Conservation (phyloP, 2,113 vertebrate genomes). For the Cromileptes altivelis region DNA sequence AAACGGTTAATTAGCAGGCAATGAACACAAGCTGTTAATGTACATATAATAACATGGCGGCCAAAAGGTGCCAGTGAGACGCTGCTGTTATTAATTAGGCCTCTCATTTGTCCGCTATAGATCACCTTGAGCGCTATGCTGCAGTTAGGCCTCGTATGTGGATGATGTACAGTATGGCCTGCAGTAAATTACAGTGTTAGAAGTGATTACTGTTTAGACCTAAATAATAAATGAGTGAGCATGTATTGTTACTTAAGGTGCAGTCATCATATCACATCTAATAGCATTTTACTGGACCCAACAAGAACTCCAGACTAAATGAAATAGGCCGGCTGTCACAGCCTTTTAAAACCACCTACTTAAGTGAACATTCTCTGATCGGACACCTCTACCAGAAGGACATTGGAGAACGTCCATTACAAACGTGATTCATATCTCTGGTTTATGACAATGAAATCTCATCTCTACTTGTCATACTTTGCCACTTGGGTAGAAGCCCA, state of each 20-base stretch:
- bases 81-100: slow-evolving; percentile 71
- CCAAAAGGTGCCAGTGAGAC: slow-evolving; percentile 54
- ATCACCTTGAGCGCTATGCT: slow-evolving; percentile 73
- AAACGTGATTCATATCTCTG: too few relatives aligned
- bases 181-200: slow-evolving; percentile 38
- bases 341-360: too few relatives aligned
- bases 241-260: slow-evolving; percentile 12
- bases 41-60: slow-evolving; percentile 75
- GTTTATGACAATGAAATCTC: too few relatives aligned
- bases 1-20: slow-evolving; percentile 72
- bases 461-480: too few relatives aligned
- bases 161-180: slow-evolving; percentile 40
- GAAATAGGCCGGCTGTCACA: too few relatives aligned
- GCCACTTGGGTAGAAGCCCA: too few relatives aligned
- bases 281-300: not conserved
- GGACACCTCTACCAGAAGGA: too few relatives aligned
- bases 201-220: slow-evolving; percentile 47
- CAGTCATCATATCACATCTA: not conserved
- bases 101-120: slow-evolving; percentile 67
- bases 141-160: slow-evolving; percentile 42
- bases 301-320: too few relatives aligned
- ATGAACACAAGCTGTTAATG: slow-evolving; percentile 73
- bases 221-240: slow-evolving; percentile 47
- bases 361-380: too few relatives aligned
- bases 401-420: too few relatives aligned